A percentile compares a stretch with the other conserved stretches of the same genome.
Conservation (phyloP, 2,113 vertebrate genomes). For the Loxodonta africana region DNA sequence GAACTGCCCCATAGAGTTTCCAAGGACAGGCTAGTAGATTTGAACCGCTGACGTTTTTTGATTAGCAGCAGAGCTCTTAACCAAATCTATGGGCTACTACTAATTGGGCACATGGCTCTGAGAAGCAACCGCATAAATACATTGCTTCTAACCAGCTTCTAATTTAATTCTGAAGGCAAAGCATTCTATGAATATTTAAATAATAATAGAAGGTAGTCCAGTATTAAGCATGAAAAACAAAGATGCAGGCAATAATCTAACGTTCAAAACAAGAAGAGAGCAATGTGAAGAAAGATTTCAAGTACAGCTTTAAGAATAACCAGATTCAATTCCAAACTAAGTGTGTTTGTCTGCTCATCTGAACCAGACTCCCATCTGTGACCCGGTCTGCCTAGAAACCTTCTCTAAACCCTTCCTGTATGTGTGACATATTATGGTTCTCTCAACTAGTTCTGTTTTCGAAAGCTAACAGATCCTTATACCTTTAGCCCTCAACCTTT, state of each 20-base stretch:
- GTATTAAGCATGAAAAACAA: neutral
- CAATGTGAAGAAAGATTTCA: neutral
- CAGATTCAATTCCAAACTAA: constrained; percentile 10
- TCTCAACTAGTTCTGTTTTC: neutral
- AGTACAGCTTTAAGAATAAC: neutral
- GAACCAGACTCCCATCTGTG: neutral
- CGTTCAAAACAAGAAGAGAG: neutral
- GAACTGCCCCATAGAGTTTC: no score
- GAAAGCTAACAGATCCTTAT: neutral
- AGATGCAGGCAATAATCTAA: neutral
- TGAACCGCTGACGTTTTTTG: no score
- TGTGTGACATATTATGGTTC: neutral
- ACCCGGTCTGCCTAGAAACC: neutral
- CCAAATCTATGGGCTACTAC: neutral
- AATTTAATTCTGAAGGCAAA: neutral
- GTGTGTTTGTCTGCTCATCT: neutral
- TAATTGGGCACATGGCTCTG: neutral
- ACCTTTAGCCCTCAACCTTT: neutral
- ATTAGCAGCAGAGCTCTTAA: no score
- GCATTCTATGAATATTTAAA: neutral
- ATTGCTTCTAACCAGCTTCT: neutral
- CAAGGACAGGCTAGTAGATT: no score
- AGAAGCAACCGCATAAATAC: constrained; percentile 11
- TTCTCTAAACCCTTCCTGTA: neutral
- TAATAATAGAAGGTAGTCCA: neutral